phyloP scores from a whole-genome alignment of 1,140 invertebrate genomes.

The Pararge aegeria region DNA sequence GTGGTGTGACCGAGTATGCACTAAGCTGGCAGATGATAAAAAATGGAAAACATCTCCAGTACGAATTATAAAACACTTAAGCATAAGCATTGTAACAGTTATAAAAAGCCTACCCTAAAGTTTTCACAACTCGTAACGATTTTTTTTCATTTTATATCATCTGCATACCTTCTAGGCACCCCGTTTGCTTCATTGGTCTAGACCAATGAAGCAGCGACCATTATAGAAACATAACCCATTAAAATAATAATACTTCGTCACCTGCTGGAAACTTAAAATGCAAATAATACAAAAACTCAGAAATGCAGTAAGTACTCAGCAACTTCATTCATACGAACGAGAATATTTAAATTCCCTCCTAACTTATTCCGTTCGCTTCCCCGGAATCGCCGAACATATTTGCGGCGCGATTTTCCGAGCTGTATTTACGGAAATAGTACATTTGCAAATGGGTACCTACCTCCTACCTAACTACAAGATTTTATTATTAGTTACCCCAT shows the following conservation, averaged over 20 bases:
- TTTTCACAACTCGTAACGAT: no score
- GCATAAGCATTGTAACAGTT: no score
- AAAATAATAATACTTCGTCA: not conserved
- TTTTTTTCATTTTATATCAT: no score
- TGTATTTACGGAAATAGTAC: not conserved
- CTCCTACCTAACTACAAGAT: not conserved
- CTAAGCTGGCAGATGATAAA: no score
- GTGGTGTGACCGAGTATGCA: no score
- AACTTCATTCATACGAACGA: constrained; percentile 10
- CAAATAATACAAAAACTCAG: not conserved
- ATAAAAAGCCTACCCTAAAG: no score
- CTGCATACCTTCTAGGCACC: no score
- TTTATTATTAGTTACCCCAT: no score
- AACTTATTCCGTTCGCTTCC: constrained; percentile 6
- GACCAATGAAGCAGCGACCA: no score
- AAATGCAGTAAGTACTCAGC: not conserved
- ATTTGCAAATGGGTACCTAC: not conserved
- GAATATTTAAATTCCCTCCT: constrained; percentile 7
- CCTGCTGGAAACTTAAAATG: not conserved
- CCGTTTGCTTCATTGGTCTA: no score
- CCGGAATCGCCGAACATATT: constrained; percentile 3
- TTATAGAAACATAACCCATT: not conserved
- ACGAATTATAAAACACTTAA: no score
- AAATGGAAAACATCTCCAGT: no score
- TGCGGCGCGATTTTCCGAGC: constrained; percentile 1